Conservation (phyloP, 64 coral and sea anemone species). For the Cladopsammia gracilis region DNA sequence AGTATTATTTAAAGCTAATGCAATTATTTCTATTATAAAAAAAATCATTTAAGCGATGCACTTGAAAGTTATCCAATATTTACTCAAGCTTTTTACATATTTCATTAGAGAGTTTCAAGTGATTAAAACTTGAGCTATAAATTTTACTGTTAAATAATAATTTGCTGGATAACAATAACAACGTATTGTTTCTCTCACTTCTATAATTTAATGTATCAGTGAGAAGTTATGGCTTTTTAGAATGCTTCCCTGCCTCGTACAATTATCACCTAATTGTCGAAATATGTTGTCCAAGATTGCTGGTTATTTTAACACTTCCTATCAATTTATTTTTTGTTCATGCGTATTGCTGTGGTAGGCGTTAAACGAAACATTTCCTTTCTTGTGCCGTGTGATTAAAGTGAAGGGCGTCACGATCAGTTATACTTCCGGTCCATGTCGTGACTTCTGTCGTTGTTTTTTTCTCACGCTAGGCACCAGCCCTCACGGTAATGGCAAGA, state of each 20-base stretch:
- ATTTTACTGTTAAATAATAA: too few relatives aligned
- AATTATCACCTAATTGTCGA: slow-evolving; percentile 5
- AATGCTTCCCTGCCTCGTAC: too few relatives aligned
- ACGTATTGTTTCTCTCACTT: too few relatives aligned
- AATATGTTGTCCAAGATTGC: background rate
- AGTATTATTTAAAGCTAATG: background rate
- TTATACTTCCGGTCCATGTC: background rate
- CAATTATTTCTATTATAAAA: background rate
- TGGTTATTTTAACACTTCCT: background rate
- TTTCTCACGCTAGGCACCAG: slow-evolving; percentile 54
- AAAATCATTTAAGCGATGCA: background rate
- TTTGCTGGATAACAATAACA: too few relatives aligned
- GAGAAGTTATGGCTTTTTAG: too few relatives aligned
- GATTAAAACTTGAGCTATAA: too few relatives aligned
- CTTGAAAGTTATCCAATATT: background rate
- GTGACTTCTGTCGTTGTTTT: background rate
- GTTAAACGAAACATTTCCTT: background rate
- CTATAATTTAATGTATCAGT: too few relatives aligned
- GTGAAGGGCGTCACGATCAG: background rate
- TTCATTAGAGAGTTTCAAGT: background rate
- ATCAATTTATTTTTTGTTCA: too few relatives aligned
- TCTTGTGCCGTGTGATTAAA: background rate
- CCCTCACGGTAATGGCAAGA: slow-evolving; percentile 64
- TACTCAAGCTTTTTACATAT: background rate
- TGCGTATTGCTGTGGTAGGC: background rate